These are phyloP conservation scores for Heliothis peltigera DNA, from an alignment of 2,888 invertebrate species.

Conservation along the genomic window DNA sequence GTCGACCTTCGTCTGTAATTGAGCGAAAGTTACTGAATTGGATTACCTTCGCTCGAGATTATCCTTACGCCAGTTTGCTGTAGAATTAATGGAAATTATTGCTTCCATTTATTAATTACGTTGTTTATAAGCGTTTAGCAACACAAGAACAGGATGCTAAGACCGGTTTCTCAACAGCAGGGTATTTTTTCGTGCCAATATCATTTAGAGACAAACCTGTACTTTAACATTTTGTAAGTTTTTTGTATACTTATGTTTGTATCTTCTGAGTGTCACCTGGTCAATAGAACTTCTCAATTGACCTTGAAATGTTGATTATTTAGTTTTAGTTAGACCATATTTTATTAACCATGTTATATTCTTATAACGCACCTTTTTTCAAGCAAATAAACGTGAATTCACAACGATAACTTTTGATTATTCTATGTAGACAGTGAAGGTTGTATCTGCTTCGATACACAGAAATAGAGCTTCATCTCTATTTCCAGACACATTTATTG, in stretches of 20 bases:
- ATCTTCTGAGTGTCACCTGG: conserved; percentile 31
- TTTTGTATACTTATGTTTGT: background rate
- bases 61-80: conserved; percentile 9
- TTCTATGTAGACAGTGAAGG: too few relatives aligned
- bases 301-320: conserved; percentile 35
- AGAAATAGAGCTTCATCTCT: too few relatives aligned
- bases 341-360: too few relatives aligned
- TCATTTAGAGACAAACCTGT: conserved; percentile 22
- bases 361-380: too few relatives aligned
- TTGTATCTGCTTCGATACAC: too few relatives aligned
- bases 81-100: conserved; percentile 42
- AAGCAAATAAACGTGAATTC: background rate
- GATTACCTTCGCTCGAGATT: conserved; percentile 30
- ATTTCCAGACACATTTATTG: too few relatives aligned
- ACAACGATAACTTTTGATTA: conserved; percentile 6
- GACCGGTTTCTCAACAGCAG: conserved; percentile 39
- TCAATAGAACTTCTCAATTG: conserved; percentile 19
- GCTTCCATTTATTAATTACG: conserved; percentile 59
- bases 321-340: too few relatives aligned
- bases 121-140: conserved; percentile 60
- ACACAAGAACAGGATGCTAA: conserved; percentile 36
- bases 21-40: conserved; percentile 46
- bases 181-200: conserved; percentile 9
- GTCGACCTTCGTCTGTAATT: conserved; percentile 47
- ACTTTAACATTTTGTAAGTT: conserved; percentile 16